Conservation (phyloP, 1,140 invertebrate genomes). For the Portunus trituberculatus region DNA sequence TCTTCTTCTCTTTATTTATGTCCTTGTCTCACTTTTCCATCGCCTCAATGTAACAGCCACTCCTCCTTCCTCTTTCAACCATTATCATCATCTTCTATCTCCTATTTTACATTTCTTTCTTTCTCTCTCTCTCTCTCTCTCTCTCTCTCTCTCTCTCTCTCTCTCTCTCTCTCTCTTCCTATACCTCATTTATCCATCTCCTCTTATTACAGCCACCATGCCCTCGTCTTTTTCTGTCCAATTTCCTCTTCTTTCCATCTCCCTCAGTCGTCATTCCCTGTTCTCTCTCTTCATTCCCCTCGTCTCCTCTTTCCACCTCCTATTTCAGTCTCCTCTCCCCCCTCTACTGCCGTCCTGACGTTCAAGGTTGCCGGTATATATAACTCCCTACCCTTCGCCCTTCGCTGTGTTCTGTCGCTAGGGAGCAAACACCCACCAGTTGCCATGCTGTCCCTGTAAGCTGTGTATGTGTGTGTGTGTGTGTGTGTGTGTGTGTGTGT, state of each 20-base stretch:
- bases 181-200: background rate
- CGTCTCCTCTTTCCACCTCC: background rate
- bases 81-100: too few relatives aligned
- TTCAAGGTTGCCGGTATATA: too few relatives aligned
- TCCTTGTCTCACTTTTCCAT: too few relatives aligned
- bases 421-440: too few relatives aligned
- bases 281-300: background rate
- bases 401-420: too few relatives aligned
- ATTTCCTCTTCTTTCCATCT: too few relatives aligned
- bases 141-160: background rate
- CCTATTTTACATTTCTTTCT: background rate
- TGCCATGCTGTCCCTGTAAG: too few relatives aligned
- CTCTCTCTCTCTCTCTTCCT: background rate
- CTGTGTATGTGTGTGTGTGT: too few relatives aligned
- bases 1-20: background rate
- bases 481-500: too few relatives aligned
- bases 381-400: too few relatives aligned
- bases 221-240: background rate
- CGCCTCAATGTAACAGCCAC: background rate
- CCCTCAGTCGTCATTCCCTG: background rate
- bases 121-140: background rate
- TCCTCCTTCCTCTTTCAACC: too few relatives aligned
- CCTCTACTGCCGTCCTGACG: background rate
- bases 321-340: background rate
- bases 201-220: background rate